These are phyloP conservation scores for Barnardius zonarius DNA, from an alignment of 2,113 vertebrate species.

Conservation along the genomic window DNA sequence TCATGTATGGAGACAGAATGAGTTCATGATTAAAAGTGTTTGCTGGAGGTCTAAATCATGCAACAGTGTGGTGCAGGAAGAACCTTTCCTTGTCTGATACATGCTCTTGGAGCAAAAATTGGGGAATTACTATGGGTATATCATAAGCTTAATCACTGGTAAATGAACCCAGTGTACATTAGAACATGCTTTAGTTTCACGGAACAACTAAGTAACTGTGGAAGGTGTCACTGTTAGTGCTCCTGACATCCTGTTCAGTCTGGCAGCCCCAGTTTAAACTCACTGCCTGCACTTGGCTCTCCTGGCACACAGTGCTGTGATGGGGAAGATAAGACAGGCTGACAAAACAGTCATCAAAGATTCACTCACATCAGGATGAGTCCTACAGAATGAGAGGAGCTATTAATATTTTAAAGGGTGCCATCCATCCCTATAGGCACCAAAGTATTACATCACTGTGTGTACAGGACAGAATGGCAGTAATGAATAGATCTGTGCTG, in stretches of 20 bases:
- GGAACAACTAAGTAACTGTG: not conserved
- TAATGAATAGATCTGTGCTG: constrained; percentile 38
- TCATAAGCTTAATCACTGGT: not conserved
- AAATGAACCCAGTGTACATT: not conserved
- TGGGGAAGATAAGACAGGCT: constrained; percentile 7
- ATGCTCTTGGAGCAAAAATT: not conserved
- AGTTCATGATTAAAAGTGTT: not conserved
- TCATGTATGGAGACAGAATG: not conserved
- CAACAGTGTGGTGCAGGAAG: fast-evolving
- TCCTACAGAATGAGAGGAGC: constrained; percentile 15
- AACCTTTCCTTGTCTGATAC: not conserved
- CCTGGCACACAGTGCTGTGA: not conserved
- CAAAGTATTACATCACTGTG: constrained; percentile 35
- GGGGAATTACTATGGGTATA: not conserved
- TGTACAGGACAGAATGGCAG: not conserved
- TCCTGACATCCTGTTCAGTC: not conserved
- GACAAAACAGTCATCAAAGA: not conserved
- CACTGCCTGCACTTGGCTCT: not conserved
- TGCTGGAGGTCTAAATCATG: not conserved
- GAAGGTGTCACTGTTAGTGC: not conserved
- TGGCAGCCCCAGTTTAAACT: not conserved
- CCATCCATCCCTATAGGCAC: constrained; percentile 33
- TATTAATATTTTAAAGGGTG: constrained; percentile 68
- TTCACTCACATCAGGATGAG: not conserved
- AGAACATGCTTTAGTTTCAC: not conserved